Conservation (phyloP, 2,888 invertebrate genomes). For the Harpalus rubripes region DNA sequence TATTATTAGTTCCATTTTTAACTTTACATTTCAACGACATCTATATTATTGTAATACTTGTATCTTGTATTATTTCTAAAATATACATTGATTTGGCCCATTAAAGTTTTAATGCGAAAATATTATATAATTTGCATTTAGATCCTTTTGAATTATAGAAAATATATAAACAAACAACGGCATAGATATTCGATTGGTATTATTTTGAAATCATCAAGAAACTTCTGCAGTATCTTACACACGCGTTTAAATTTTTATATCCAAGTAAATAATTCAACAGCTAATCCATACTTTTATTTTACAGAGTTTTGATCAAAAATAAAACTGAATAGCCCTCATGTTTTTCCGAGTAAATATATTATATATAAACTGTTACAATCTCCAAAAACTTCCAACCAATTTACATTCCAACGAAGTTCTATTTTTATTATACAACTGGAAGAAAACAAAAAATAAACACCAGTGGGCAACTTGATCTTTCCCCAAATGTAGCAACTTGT, state of each 20-base stretch:
- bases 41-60: too few relatives aligned
- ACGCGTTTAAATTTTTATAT: background rate
- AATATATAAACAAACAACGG: too few relatives aligned
- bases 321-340: background rate
- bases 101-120: too few relatives aligned
- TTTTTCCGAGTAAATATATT: background rate
- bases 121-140: too few relatives aligned
- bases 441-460: slow-evolving; percentile 12
- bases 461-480: slow-evolving; percentile 24
- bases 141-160: too few relatives aligned
- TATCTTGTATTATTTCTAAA: too few relatives aligned
- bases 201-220: too few relatives aligned
- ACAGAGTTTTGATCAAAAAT: background rate
- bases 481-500: slow-evolving; percentile 8
- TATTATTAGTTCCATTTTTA: too few relatives aligned
- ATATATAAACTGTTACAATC: background rate
- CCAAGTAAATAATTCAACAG: background rate
- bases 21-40: too few relatives aligned
- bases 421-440: slow-evolving; percentile 15
- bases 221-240: too few relatives aligned
- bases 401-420: slow-evolving; percentile 20
- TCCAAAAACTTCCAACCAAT: slow-evolving; percentile 5
- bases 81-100: too few relatives aligned
- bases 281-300: background rate
- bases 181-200: too few relatives aligned